phyloP scores from a whole-genome alignment of 1,140 invertebrate species.

The Teleopsis dalmanni region DNA sequence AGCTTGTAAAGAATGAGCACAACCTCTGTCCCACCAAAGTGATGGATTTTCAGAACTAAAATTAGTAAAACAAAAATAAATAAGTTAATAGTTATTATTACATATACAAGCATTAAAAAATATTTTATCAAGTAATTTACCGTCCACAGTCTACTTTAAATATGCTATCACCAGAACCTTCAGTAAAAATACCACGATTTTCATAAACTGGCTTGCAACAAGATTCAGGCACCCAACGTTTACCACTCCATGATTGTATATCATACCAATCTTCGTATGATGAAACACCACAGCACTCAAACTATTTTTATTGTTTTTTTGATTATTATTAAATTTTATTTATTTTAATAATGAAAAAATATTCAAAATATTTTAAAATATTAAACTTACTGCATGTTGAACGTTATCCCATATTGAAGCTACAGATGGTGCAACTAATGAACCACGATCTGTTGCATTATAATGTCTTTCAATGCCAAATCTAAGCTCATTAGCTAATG shows the following conservation, averaged over 20 bases:
- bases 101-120: constrained; percentile 1
- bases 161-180: constrained; percentile 40
- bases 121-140: constrained; percentile 12
- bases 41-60: constrained; percentile 49
- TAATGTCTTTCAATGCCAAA: constrained; percentile 64
- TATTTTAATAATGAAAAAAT: background rate
- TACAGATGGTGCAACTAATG: constrained; percentile 50
- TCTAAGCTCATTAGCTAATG: constrained; percentile 59
- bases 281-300: constrained; percentile 78
- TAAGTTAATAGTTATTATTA: background rate
- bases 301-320: constrained; percentile 45
- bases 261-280: constrained; percentile 78
- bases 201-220: constrained; percentile 61
- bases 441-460: constrained; percentile 52
- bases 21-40: constrained; percentile 61
- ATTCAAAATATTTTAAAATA: background rate
- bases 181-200: constrained; percentile 40
- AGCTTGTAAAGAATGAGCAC: constrained; percentile 56
- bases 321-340: background rate
- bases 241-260: constrained; percentile 66
- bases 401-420: constrained; percentile 65
- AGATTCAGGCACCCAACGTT: constrained; percentile 68
- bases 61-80: constrained; percentile 11
- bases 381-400: constrained; percentile 55
- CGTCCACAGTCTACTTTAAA: constrained; percentile 34